A percentile compares a stretch with the other conserved stretches of the same genome.
Evolutionary conservation across 1,140 invertebrate species (phyloP).

Genomic region (Lordiphosa clarofinis): DNA sequence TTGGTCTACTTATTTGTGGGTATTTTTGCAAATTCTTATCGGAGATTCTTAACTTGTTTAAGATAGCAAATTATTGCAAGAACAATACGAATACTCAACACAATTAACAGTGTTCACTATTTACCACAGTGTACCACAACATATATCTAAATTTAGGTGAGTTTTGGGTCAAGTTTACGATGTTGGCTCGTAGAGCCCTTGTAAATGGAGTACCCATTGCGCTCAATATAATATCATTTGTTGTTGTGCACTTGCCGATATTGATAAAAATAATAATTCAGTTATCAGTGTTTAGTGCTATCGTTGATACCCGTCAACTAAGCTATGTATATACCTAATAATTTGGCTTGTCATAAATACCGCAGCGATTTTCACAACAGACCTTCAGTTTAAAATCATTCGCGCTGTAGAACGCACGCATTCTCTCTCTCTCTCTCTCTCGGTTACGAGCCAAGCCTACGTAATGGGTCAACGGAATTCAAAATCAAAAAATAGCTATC

Average conservation of each 20-base stretch:
- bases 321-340: conserved; percentile 1
- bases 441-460: not conserved
- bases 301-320: conserved; percentile 1
- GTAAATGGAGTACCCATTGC: not conserved
- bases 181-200: too few species aligned
- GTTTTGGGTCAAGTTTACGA: too few species aligned
- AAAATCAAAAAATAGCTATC: conserved; percentile 32
- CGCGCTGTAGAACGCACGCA: conserved; percentile 16
- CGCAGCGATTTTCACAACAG: conserved; percentile 9
- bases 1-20: too few species aligned
- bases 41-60: too few species aligned
- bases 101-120: too few species aligned
- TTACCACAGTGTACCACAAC: too few species aligned
- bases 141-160: too few species aligned
- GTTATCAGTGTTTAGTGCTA: conserved; percentile 15
- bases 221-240: conserved; percentile 13
- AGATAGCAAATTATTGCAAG: too few species aligned
- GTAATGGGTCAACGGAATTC: conserved; percentile 29
- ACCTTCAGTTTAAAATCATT: conserved; percentile 27
- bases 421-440: not conserved
- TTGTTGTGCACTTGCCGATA: conserved; percentile 4
- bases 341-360: conserved; percentile 7
- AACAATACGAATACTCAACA: too few species aligned
- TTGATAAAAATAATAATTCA: conserved; percentile 35
- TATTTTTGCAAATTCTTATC: too few species aligned